A percentile compares a stretch with the other conserved stretches of the same genome.
Conservation (phyloP, 2,888 invertebrate species). For the Isotomurus palustris region DNA sequence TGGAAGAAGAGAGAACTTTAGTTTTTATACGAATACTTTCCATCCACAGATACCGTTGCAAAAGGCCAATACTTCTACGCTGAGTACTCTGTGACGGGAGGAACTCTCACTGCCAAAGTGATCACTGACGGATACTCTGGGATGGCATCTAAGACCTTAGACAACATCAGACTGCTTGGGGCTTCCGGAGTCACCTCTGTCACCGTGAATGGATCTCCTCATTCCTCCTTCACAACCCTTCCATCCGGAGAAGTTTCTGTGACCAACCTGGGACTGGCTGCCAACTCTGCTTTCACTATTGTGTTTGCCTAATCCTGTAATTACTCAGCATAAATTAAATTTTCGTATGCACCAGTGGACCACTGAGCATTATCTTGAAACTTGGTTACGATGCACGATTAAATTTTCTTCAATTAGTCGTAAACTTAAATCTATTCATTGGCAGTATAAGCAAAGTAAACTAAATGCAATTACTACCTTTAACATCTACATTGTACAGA, state of each 20-base stretch:
- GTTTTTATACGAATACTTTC: background rate
- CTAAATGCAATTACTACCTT: too few species aligned
- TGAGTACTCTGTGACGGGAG: slow-evolving; percentile 11
- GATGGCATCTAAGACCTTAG: slow-evolving; percentile 23
- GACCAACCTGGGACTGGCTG: slow-evolving; percentile 12
- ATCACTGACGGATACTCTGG: slow-evolving; percentile 29
- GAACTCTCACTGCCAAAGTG: slow-evolving; percentile 16
- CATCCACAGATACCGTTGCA: slow-evolving; percentile 31
- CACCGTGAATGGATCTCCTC: slow-evolving; percentile 28
- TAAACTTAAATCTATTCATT: too few species aligned
- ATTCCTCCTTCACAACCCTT: slow-evolving; percentile 18
- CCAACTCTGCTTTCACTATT: background rate
- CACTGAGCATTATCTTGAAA: too few species aligned
- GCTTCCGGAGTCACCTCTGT: slow-evolving; percentile 20
- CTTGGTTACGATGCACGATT: too few species aligned
- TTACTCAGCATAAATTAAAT: too few species aligned
- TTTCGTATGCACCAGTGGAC: too few species aligned
- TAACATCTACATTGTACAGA: too few species aligned
- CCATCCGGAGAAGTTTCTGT: slow-evolving; percentile 37
- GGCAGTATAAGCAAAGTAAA: too few species aligned
- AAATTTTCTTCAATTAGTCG: too few species aligned
- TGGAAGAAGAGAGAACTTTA: background rate
- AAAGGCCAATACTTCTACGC: slow-evolving; percentile 36
- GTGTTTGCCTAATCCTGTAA: slow-evolving; percentile 4
- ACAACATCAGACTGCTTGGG: slow-evolving; percentile 36